Percentiles rank a stretch among this genome's conserved stretches.
phyloP scores from a whole-genome alignment of 2,888 invertebrate species.

The Adela reaumurella region DNA sequence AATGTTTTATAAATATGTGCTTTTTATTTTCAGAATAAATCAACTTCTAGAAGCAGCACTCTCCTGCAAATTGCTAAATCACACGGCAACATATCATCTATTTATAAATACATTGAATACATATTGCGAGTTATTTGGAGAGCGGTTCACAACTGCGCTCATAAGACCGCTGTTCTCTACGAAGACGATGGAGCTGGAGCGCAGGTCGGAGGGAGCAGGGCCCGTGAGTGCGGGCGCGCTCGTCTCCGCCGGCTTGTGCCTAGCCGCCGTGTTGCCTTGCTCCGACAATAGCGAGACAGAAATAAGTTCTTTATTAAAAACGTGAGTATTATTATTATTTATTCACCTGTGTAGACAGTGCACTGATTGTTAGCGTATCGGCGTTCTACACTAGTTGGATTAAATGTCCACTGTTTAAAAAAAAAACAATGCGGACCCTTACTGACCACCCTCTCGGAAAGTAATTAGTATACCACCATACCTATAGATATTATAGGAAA shows the following conservation, averaged over 20 bases:
- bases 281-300: constrained; percentile 44
- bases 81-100: constrained; percentile 30
- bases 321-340: too few species aligned
- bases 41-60: too few species aligned
- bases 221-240: constrained; percentile 50
- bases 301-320: constrained; percentile 55
- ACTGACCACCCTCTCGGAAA: too few species aligned
- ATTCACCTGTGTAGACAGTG: too few species aligned
- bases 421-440: too few species aligned
- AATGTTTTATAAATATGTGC: too few species aligned
- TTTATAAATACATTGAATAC: constrained; percentile 32
- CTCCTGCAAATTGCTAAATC: constrained; percentile 31
- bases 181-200: constrained; percentile 58
- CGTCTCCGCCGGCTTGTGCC: constrained; percentile 59
- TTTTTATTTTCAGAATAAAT: too few species aligned
- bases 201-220: constrained; percentile 55
- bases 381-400: too few species aligned
- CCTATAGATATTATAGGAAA: too few species aligned
- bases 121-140: constrained; percentile 64
- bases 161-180: constrained; percentile 56
- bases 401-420: too few species aligned
- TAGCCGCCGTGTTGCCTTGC: constrained; percentile 52
- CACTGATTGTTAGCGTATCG: too few species aligned
- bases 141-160: constrained; percentile 54
- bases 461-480: too few species aligned